A percentile compares a stretch with the other conserved stretches of the same genome.
phyloP scores from a whole-genome alignment of 1,140 invertebrate genomes.

The Asbolus verrucosus region DNA sequence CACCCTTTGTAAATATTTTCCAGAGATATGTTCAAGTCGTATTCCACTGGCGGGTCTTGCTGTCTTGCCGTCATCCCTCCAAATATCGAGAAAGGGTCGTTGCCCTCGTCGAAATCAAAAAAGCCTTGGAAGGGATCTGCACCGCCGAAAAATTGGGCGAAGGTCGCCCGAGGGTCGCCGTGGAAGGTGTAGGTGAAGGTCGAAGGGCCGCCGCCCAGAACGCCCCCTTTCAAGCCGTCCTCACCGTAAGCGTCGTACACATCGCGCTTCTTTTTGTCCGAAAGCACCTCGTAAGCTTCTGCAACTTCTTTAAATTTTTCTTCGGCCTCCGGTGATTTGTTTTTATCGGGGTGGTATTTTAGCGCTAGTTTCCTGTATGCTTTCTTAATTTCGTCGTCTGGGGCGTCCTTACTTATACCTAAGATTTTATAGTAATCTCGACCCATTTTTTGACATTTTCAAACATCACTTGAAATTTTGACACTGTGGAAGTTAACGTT shows the following conservation, averaged over 20 bases:
- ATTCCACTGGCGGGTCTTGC: conserved; percentile 87
- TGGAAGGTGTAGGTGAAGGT: conserved; percentile 79
- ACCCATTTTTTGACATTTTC: conserved; percentile 76
- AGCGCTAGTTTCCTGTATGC: conserved; percentile 97
- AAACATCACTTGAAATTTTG: conserved; percentile 15
- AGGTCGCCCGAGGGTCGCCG: conserved; percentile 90
- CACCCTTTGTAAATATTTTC: conserved; percentile 86
- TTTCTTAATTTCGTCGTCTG: conserved; percentile 97
- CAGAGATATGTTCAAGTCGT: conserved; percentile 86
- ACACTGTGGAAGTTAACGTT: neutral
- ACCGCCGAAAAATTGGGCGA: conserved; percentile 91
- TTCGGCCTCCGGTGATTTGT: conserved; percentile 93
- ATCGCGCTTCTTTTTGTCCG: conserved; percentile 94
- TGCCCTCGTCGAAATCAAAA: conserved; percentile 68
- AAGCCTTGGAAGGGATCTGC: conserved; percentile 74
- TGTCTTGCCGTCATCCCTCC: conserved; percentile 53
- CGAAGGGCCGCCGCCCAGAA: conserved; percentile 64
- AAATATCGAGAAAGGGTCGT: neutral
- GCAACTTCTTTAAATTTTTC: conserved; percentile 98
- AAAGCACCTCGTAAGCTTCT: conserved; percentile 98
- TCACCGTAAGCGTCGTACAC: conserved; percentile 97
- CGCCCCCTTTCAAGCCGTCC: conserved; percentile 90
- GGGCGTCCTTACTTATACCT: conserved; percentile 86
- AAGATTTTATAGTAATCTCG: conserved; percentile 98
- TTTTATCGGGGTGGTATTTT: conserved; percentile 99